Percentiles rank a stretch among this genome's conserved stretches.
These are phyloP conservation scores for Phocoena sinus DNA, from an alignment of 2,113 vertebrate species.

Conservation along the genomic window DNA sequence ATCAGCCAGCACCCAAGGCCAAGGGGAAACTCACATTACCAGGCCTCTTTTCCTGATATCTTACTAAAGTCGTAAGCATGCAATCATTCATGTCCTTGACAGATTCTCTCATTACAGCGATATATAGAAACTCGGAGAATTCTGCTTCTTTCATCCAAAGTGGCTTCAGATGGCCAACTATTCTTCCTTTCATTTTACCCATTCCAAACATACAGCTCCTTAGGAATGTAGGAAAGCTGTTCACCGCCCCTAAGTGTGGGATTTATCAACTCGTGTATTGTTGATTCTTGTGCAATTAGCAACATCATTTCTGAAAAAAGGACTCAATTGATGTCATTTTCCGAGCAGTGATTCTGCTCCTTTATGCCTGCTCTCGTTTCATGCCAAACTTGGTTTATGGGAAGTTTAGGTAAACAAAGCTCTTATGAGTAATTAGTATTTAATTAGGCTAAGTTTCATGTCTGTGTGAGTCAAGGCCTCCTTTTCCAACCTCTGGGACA, in stretches of 20 bases:
- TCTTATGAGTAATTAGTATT: too few species aligned
- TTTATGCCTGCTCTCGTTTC: too few species aligned
- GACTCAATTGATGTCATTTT: too few species aligned
- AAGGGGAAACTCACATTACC: background rate
- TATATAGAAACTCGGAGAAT: background rate
- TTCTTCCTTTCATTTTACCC: background rate
- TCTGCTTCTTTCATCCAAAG: background rate
- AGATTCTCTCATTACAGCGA: background rate
- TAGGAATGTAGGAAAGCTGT: background rate
- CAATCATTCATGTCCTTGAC: background rate
- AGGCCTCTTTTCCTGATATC: too few species aligned
- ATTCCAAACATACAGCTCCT: background rate
- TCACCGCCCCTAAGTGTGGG: background rate
- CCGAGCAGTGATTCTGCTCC: too few species aligned
- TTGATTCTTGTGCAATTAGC: background rate
- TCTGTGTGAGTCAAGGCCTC: too few species aligned
- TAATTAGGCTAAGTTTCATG: too few species aligned
- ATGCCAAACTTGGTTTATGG: too few species aligned
- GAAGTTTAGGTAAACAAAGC: too few species aligned
- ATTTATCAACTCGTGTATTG: background rate
- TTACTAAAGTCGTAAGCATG: rapidly evolving
- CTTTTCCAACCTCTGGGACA: too few species aligned
- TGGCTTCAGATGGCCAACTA: background rate
- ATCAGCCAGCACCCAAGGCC: background rate
- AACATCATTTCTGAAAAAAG: too few species aligned